These are phyloP conservation scores for Helicorthomorpha holstii DNA, from an alignment of 1,140 invertebrate species.

Conservation along the genomic window DNA sequence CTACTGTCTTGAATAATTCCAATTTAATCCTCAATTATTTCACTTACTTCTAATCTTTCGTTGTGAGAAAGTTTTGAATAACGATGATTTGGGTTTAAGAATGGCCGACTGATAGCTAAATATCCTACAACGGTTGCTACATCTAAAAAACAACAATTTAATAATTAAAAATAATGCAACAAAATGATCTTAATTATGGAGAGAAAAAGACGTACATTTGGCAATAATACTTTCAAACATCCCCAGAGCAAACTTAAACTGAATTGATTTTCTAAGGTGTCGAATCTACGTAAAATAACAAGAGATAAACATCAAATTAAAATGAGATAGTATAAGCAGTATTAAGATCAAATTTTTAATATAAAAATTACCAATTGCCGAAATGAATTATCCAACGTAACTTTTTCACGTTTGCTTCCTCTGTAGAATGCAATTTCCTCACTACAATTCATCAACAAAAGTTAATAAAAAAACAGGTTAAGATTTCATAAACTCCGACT, in stretches of 20 bases:
- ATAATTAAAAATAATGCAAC: background rate
- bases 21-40: background rate
- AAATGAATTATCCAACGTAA: conserved; percentile 72
- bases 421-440: conserved; percentile 97
- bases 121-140: conserved; percentile 88
- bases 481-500: background rate
- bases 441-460: conserved; percentile 24
- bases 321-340: background rate
- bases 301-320: conserved; percentile 2
- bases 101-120: conserved; percentile 83
- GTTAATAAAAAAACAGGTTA: background rate
- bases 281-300: conserved; percentile 30
- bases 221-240: conserved; percentile 90
- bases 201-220: conserved; percentile 54
- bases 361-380: conserved; percentile 54
- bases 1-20: background rate
- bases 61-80: conserved; percentile 41
- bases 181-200: background rate
- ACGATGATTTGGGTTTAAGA: conserved; percentile 51
- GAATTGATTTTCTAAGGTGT: conserved; percentile 74
- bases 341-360: conserved; percentile 2
- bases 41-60: conserved; percentile 45
- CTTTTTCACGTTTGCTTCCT: conserved; percentile 74
- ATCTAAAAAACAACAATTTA: conserved; percentile 41
- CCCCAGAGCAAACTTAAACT: conserved; percentile 84